Percentiles rank a stretch among this genome's conserved stretches.
These are phyloP conservation scores for Andrena dorsata DNA, from an alignment of 2,888 invertebrate genomes.

Conservation along the genomic window DNA sequence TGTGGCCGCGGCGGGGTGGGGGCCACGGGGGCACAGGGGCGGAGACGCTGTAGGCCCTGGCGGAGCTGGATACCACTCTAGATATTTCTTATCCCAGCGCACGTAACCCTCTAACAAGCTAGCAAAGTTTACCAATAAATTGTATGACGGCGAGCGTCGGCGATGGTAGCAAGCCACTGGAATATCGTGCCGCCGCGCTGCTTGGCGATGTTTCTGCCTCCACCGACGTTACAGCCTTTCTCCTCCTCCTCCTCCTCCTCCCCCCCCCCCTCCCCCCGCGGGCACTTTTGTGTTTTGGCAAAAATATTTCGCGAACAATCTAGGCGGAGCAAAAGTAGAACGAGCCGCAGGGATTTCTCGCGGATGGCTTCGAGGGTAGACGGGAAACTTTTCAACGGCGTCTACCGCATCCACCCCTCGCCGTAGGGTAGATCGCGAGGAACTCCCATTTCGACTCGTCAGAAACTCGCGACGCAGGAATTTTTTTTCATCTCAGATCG, in stretches of 20 bases:
- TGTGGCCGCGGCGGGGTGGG: neutral
- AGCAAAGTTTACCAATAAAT: conserved; percentile 85
- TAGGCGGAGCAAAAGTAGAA: neutral
- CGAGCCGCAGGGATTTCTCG: neutral
- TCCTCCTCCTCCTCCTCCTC: neutral
- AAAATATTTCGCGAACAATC: conserved; percentile 29
- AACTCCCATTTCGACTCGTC: neutral
- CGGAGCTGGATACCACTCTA: conserved; percentile 65
- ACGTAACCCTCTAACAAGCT: conserved; percentile 85
- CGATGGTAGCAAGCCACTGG: conserved; percentile 77
- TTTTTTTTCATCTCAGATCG: neutral
- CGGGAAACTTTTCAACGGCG: neutral
- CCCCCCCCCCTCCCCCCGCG: neutral
- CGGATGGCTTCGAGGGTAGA: neutral
- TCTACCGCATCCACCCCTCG: neutral
- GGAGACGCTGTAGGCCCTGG: conserved; percentile 38
- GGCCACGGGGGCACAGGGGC: neutral
- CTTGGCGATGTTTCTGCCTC: conserved; percentile 29
- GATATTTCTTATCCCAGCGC: conserved; percentile 84
- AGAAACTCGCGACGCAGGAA: neutral
- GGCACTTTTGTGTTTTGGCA: neutral
- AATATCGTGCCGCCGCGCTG: conserved; percentile 74
- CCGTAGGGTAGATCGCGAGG: too few relatives aligned
- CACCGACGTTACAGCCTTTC: conserved; percentile 17
- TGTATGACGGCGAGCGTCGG: conserved; percentile 80